Evolutionary conservation across 2,888 invertebrate species (phyloP), one percentile per base, ranked within the genome.

Genomic region (Euplagia quadripunctaria): DNA sequence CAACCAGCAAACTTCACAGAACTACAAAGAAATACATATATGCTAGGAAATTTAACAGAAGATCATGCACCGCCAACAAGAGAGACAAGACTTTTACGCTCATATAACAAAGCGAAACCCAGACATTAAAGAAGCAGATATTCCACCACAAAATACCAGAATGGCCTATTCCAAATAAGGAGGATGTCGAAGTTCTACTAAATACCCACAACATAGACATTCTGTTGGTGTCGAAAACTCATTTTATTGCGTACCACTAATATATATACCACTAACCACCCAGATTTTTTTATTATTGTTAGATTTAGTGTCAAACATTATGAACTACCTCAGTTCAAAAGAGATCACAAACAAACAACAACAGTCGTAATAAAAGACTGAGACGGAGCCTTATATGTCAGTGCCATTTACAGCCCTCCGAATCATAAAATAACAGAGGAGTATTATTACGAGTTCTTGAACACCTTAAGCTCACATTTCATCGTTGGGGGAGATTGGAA

Each of bases 371-470:
- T 67, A 11, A 12, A 67, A 1, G 67, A 67, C 11, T 6, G 31
- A 51, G 51, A 20, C 46, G 51, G 67, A 67, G n/a, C 14, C 43
- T 67, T 67, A 2, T 51, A 51, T 43, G 31, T 67, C 31, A 55
- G 16, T 17, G 31, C 55, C 42, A 42, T 68, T 16, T 68, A 68
- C 20, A 14, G 55, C 2, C 52, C 68, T 41, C 55, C 6, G 14
- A 55, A 68, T 42, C 68, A 55, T n/a, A 68, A 42, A 11, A 52
- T 68, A 42, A 42, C n/a, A 20, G 49, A 67, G 51, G 67, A 67
- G 31, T 51, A 67, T 20, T 67, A 67, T 20, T 14, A 51, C 14
- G 20, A 67, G 49, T 51, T 51, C 16, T 51, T 49, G 3, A n/a
- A 20, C n/a, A n/a, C n/a, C n/a, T n/a, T n/a, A n/a, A n/a, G n/a